These are phyloP conservation scores for Rhabditoides inermis DNA, from an alignment of 2,888 invertebrate species.

Conservation along the genomic window DNA sequence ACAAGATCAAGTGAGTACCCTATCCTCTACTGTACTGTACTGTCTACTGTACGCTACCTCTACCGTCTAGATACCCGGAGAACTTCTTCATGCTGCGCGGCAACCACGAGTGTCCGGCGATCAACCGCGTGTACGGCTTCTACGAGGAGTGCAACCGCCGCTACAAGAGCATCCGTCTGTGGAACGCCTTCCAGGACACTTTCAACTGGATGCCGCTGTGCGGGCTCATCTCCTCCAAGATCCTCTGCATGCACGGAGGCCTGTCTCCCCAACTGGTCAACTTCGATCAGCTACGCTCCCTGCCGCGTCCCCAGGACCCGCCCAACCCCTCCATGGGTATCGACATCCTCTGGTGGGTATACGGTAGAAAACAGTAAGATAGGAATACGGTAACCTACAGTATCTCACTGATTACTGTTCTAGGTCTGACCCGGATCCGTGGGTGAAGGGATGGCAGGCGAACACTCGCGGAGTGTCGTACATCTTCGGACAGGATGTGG, in stretches of 20 bases:
- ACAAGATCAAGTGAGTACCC: conserved; percentile 24
- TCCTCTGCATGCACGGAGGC: conserved; percentile 47
- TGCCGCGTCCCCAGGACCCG: conserved; percentile 44
- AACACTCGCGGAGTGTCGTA: conserved; percentile 59
- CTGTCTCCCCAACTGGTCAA: conserved; percentile 35
- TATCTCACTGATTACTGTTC: too few relatives aligned
- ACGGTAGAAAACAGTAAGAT: too few relatives aligned
- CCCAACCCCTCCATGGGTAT: conserved; percentile 44
- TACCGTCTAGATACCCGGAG: conserved; percentile 29
- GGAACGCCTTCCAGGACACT: conserved; percentile 38
- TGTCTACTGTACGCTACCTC: not conserved
- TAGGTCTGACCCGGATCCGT: conserved; percentile 31
- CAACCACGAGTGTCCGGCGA: conserved; percentile 43
- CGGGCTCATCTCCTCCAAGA: conserved; percentile 38
- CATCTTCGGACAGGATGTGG: conserved; percentile 60
- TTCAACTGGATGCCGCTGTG: conserved; percentile 48
- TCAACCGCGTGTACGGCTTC: conserved; percentile 46
- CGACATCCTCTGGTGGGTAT: conserved; percentile 32
- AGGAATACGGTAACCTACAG: too few relatives aligned
- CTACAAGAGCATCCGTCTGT: conserved; percentile 34
- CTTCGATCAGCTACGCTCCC: conserved; percentile 36
- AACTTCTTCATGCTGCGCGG: conserved; percentile 47
- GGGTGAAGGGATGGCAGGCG: conserved; percentile 37
- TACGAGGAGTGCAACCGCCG: conserved; percentile 40
- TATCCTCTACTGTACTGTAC: not conserved